Evolutionary conservation across 2,113 vertebrate species (phyloP).

Genomic region (Alosa alosa): DNA sequence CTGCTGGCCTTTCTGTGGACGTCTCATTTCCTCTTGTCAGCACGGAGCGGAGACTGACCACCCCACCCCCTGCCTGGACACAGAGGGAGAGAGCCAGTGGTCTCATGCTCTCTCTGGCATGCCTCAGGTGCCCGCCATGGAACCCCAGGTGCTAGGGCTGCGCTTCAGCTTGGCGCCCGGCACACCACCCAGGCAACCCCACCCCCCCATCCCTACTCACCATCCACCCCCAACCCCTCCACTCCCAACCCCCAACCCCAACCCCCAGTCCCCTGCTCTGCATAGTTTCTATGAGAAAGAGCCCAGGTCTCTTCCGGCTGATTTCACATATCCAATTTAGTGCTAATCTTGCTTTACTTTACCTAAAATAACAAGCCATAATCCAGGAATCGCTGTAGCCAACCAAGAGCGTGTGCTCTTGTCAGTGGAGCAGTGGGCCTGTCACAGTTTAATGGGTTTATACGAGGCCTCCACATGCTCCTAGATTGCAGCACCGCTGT

Average conservation of each 20-base stretch:
- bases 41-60: background rate
- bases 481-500: background rate
- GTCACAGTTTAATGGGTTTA: background rate
- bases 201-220: background rate
- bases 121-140: background rate
- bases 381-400: conserved; percentile 66
- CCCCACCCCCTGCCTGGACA: too few species aligned
- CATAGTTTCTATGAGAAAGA: conserved; percentile 59
- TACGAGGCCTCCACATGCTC: background rate
- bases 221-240: background rate
- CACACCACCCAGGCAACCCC: background rate
- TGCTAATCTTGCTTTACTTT: conserved; percentile 71
- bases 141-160: background rate
- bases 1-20: too few species aligned
- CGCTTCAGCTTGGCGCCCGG: background rate
- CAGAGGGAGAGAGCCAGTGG: too few species aligned
- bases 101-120: background rate
- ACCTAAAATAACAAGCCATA: conserved; percentile 69
- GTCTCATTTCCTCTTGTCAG: too few species aligned
- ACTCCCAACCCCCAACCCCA: background rate
- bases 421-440: conserved; percentile 55
- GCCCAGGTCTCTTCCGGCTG: conserved; percentile 65
- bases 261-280: background rate
- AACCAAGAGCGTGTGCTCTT: conserved; percentile 58
- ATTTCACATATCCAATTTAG: conserved; percentile 69